Base-by-base conservation (phyloP, 23 tunicate species). In the Ciona savignyi region DNA sequence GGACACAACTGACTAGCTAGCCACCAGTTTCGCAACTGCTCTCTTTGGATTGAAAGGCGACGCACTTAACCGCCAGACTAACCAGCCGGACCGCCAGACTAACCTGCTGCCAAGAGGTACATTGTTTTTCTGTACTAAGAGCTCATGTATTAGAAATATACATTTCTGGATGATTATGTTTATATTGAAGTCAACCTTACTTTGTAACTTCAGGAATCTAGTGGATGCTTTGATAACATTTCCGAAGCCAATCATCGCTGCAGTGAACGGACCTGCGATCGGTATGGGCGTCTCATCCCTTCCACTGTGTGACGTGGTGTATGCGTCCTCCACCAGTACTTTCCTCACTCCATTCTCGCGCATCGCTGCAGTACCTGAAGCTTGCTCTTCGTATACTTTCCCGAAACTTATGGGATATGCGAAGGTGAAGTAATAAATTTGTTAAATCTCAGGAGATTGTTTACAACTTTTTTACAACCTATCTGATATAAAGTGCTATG, bases 181-280 rank as follows among this genome's bases (percentile, higher is more conserved):
- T n/a, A n/a, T n/a, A n/a, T n/a, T n/a, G n/a, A n/a, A n/a, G n/a
- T n/a, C n/a, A n/a, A n/a, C n/a, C n/a, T n/a, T n/a, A n/a, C n/a
- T n/a, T n/a, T n/a, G n/a, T n/a, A n/a, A n/a, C n/a, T n/a, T n/a
- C 70, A 81, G 82, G 56, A 21, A 63, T 1, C 62, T 87, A 0
- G 75, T 82, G 23, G 83, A 76, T 48, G 56, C 60, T 11, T 33
- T 87, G 33, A 87, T 87, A n/a, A 35, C 62, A 0, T 87, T 87
- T 72, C 78, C 79, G 0, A 87, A 87, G 30, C 95, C 95, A 11
- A 33, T 87, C 65, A 82, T 82, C 34, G 95, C 95, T 3, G 86
- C 82, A 34, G 95, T 87, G 6, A 81, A 87, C 71, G 95, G 95
- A 1, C 95, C 95, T 23, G 87, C 95, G 2, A 74, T 87, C 6